Percentiles rank a stretch among this genome's conserved stretches.
These are phyloP conservation scores for Eptatretus burgeri DNA, from an alignment of 2,113 vertebrate species.

Conservation along the genomic window DNA sequence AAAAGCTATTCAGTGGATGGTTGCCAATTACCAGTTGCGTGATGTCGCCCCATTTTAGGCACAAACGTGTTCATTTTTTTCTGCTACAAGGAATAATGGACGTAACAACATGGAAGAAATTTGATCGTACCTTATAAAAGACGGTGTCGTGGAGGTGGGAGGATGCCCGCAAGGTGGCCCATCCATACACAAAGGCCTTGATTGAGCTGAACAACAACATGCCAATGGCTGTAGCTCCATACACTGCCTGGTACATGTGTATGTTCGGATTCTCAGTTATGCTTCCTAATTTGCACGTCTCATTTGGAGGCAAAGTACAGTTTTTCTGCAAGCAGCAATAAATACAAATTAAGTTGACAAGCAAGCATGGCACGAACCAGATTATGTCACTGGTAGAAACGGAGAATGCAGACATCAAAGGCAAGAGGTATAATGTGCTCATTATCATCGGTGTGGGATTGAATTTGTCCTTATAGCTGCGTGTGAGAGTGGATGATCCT, in stretches of 20 bases:
- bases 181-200: constrained; percentile 24
- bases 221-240: constrained; percentile 13
- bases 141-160: constrained; percentile 22
- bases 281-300: neutral
- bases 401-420: neutral
- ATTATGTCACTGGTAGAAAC: neutral
- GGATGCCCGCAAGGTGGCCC: constrained; percentile 20
- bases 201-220: constrained; percentile 14
- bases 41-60: no score
- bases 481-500: constrained; percentile 8
- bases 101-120: no score
- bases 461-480: neutral
- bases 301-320: neutral
- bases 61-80: no score
- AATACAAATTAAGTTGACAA: neutral
- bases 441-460: neutral
- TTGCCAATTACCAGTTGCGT: no score
- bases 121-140: constrained; percentile 22
- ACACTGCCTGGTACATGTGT: constrained; percentile 21
- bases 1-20: no score
- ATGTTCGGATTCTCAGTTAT: constrained; percentile 18
- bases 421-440: neutral
- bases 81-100: no score
- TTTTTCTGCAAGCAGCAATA: neutral
- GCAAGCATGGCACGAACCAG: neutral